Evolutionary conservation across 92 coral and sea anemone genomes (phyloP).

Genomic region (Parazoanthus darwini): DNA sequence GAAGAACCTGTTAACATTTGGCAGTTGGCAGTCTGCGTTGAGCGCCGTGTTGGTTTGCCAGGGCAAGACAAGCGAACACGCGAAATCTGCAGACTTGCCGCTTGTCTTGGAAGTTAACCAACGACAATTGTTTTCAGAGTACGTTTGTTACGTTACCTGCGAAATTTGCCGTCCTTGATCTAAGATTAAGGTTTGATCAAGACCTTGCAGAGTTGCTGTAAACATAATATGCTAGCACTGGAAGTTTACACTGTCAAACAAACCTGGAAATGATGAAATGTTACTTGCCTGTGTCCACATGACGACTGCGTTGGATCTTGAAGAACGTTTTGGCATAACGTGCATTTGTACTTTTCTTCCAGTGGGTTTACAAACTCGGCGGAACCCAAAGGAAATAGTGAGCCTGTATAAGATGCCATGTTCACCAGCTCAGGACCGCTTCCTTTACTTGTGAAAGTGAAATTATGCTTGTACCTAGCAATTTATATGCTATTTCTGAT

Average conservation of each 20-base stretch:
- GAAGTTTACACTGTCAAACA: background rate
- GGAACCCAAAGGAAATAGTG: background rate
- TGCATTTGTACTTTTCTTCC: conserved; percentile 64
- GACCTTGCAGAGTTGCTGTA: background rate
- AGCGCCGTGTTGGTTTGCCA: no score
- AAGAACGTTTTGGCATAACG: conserved; percentile 48
- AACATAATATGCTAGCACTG: background rate
- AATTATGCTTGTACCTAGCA: background rate
- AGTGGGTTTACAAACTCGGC: conserved; percentile 39
- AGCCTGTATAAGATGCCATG: conserved; percentile 15
- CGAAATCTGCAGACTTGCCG: no score
- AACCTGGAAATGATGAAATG: background rate
- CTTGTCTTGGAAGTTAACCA: no score
- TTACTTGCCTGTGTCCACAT: conserved; percentile 79
- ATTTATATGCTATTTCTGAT: no score
- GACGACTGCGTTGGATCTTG: conserved; percentile 68
- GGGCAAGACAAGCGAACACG: no score
- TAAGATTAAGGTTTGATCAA: background rate
- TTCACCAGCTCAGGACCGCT: background rate
- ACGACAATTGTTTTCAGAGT: no score
- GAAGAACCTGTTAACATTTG: no score
- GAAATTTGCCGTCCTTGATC: background rate
- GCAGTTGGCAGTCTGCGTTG: no score
- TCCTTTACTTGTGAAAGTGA: background rate
- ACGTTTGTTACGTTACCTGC: no score